Evolutionary conservation across 1,140 invertebrate genomes (phyloP).

Genomic region (Laupala kohalensis): DNA sequence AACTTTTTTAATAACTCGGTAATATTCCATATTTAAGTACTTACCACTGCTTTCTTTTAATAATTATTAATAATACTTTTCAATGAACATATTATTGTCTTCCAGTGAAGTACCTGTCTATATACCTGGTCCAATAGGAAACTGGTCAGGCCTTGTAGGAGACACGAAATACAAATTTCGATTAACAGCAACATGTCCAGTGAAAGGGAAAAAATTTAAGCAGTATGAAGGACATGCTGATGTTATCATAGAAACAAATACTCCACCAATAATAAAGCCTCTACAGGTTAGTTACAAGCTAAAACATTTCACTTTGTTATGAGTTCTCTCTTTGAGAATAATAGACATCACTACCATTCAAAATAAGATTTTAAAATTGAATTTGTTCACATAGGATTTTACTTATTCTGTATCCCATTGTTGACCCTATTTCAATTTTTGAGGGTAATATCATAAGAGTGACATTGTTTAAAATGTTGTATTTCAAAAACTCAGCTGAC

Average conservation of each 20-base stretch:
- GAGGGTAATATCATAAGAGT: too few species aligned
- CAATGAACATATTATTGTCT: too few species aligned
- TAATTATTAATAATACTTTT: not conserved
- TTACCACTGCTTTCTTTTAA: not conserved
- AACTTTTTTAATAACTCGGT: too few species aligned
- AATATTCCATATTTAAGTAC: not conserved
- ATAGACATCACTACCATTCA: too few species aligned
- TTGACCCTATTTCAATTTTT: too few species aligned
- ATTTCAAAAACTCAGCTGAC: too few species aligned
- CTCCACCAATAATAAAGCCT: constrained; percentile 6
- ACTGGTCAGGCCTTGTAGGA: constrained; percentile 8
- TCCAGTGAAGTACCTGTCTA: constrained; percentile 10
- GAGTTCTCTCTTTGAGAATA: too few species aligned
- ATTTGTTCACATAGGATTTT: too few species aligned
- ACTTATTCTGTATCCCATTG: too few species aligned
- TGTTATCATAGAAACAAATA: constrained; percentile 10
- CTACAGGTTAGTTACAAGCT: constrained; percentile 3
- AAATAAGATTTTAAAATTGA: too few species aligned
- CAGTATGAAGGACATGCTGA: not conserved
- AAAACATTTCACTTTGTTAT: not conserved
- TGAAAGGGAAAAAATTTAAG: not conserved
- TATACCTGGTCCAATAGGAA: constrained; percentile 12
- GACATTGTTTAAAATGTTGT: too few species aligned
- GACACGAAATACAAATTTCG: constrained; percentile 10
- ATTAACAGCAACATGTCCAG: constrained; percentile 4